These are phyloP conservation scores for Papilio machaon DNA, from an alignment of 1,140 invertebrate genomes.

Conservation along the genomic window DNA sequence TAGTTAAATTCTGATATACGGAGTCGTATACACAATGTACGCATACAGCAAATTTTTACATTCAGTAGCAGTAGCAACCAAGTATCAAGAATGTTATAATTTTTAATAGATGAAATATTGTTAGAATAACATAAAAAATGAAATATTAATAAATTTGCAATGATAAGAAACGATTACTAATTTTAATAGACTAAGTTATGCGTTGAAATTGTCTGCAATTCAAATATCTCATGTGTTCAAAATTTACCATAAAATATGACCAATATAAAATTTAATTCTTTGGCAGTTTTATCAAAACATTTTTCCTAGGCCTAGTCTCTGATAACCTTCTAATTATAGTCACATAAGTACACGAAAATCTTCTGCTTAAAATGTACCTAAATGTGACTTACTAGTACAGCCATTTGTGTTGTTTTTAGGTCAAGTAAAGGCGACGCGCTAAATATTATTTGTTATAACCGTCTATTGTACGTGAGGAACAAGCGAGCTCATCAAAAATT, in stretches of 20 bases:
- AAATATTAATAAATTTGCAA: neutral
- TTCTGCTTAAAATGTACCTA: neutral
- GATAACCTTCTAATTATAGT: no score
- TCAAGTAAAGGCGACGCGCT: constrained; percentile 38
- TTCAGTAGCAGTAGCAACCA: neutral
- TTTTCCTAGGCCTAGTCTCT: no score
- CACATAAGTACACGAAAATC: neutral
- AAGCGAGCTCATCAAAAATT: constrained; percentile 40
- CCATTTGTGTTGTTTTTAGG: constrained; percentile 36
- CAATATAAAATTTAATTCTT: no score
- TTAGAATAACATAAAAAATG: neutral
- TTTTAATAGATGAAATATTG: neutral
- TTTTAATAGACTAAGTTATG: neutral
- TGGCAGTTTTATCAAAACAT: no score
- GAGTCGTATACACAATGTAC: neutral
- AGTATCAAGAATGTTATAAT: neutral
- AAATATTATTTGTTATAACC: constrained; percentile 48
- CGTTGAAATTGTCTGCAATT: neutral
- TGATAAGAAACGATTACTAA: neutral
- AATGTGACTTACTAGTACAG: neutral
- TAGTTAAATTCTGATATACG: neutral
- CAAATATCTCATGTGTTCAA: no score
- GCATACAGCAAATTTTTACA: constrained; percentile 35
- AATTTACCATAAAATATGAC: no score
- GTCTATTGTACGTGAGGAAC: constrained; percentile 47